Conservation (phyloP, 2,113 vertebrate genomes). For the Larimichthys polyactis region DNA sequence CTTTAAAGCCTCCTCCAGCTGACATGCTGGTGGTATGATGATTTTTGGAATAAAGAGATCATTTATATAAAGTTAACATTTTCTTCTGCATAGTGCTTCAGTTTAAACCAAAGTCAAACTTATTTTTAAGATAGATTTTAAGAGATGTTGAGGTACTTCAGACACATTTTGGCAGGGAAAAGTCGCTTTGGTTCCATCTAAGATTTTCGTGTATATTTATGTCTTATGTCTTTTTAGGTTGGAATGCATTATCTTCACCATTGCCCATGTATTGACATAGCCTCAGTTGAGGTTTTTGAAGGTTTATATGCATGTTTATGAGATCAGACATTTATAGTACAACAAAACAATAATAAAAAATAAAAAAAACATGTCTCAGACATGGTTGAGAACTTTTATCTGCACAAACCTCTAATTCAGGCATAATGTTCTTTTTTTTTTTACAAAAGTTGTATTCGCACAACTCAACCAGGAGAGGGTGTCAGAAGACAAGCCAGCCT, state of each 20-base stretch:
- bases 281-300: not conserved
- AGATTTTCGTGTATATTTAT: not conserved
- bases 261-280: not conserved
- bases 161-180: not conserved
- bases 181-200: not conserved
- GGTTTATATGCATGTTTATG: not conserved
- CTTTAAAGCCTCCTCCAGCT: constrained; percentile 86
- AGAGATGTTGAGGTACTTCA: not conserved
- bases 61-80: not conserved
- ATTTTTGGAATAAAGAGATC: not conserved
- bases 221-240: not conserved
- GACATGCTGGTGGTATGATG: constrained; percentile 83
- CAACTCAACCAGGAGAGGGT: constrained; percentile 31
- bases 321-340: not conserved
- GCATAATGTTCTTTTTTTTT: not conserved
- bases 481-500: not conserved
- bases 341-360: constrained; percentile 9
- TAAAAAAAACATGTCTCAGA: not conserved
- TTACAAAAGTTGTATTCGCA: constrained; percentile 38
- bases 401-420: not conserved
- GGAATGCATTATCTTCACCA: not conserved
- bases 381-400: not conserved
- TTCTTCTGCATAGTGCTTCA: not conserved
- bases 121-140: not conserved
- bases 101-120: not conserved